Percentiles rank a stretch among this genome's conserved stretches.
Conservation (phyloP, 2,113 vertebrate genomes). For the Solenodon paradoxus region DNA sequence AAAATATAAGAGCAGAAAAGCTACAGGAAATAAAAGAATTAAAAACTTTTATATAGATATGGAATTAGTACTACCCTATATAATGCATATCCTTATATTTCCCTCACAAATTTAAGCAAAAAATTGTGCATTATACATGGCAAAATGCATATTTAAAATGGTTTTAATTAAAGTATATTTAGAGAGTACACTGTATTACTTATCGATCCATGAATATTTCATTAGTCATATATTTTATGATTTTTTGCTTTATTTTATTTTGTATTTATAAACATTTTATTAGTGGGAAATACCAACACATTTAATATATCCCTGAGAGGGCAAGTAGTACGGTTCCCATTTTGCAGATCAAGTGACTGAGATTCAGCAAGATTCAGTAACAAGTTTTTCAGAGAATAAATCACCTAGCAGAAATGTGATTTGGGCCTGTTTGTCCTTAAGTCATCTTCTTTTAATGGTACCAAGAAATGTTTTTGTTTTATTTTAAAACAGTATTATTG, state of each 20-base stretch:
- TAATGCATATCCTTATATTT: too few species aligned
- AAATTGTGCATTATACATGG: too few species aligned
- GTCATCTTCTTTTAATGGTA: not conserved
- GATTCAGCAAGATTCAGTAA: not conserved
- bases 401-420: not conserved
- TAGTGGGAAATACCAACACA: not conserved
- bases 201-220: constrained; percentile 4
- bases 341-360: not conserved
- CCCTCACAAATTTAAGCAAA: too few species aligned
- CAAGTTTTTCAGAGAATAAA: not conserved
- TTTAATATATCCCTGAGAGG: not conserved
- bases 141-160: too few species aligned
- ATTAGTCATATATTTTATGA: not conserved
- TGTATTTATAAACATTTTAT: not conserved
- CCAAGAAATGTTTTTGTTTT: not conserved
- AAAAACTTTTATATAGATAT: too few species aligned
- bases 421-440: not conserved
- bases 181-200: not conserved
- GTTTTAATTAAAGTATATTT: constrained; percentile 37
- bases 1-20: too few species aligned
- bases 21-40: too few species aligned
- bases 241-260: constrained; percentile 15
- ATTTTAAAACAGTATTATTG: not conserved
- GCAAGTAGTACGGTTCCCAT: not conserved
- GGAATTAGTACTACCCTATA: too few species aligned